Evolutionary conservation across 2,888 invertebrate genomes (phyloP).

Genomic region (Leucania comma): DNA sequence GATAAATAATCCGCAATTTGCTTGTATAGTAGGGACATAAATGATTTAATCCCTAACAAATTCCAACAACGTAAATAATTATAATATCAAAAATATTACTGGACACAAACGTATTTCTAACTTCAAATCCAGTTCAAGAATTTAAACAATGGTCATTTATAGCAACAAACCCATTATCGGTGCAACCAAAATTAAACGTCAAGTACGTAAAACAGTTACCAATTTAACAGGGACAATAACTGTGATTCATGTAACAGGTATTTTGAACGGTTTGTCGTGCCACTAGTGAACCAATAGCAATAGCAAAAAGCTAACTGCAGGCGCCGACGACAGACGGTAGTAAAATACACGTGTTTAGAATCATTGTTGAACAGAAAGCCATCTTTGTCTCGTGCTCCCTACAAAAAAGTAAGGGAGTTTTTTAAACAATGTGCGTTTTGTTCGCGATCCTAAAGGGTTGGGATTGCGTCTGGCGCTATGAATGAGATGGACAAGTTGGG

Average conservation of each 20-base stretch:
- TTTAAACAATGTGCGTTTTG: slow-evolving; percentile 29
- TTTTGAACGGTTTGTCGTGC: slow-evolving; percentile 62
- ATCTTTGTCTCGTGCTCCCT: slow-evolving; percentile 52
- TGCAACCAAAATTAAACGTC: slow-evolving; percentile 51
- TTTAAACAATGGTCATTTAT: slow-evolving; percentile 35
- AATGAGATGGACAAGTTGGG: slow-evolving; percentile 7
- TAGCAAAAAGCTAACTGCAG: slow-evolving; percentile 56
- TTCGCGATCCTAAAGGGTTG: slow-evolving; percentile 8
- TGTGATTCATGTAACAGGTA: slow-evolving; percentile 70
- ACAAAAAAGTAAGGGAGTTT: slow-evolving; percentile 38
- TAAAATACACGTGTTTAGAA: slow-evolving; percentile 74
- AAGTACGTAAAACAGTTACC: slow-evolving; percentile 42
- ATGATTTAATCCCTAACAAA: background rate
- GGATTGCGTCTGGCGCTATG: slow-evolving; percentile 25
- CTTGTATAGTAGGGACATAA: slow-evolving; percentile 4
- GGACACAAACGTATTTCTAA: slow-evolving; percentile 13
- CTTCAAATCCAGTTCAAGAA: slow-evolving; percentile 31
- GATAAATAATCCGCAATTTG: slow-evolving; percentile 32
- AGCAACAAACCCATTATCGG: slow-evolving; percentile 28
- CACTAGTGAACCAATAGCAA: slow-evolving; percentile 40
- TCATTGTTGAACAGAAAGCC: slow-evolving; percentile 68
- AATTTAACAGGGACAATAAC: slow-evolving; percentile 58
- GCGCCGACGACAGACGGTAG: slow-evolving; percentile 59
- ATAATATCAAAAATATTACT: slow-evolving; percentile 11
- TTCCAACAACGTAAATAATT: background rate